phyloP scores from a whole-genome alignment of 2,888 invertebrate species.

The Acleris holmiana region DNA sequence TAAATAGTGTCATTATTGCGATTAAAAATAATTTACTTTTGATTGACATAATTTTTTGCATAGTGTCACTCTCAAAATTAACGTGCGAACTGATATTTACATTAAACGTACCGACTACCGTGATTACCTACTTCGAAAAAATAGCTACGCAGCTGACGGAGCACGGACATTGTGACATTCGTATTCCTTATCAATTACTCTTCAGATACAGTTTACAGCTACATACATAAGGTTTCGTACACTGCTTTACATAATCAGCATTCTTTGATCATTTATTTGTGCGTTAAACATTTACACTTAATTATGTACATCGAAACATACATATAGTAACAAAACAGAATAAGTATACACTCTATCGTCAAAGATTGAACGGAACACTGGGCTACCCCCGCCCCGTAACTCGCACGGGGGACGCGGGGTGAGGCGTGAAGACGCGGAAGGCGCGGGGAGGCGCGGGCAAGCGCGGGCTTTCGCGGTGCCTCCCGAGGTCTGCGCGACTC shows the following conservation, averaged over 20 bases:
- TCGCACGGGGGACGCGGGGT: constrained; percentile 20
- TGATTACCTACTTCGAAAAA: constrained; percentile 40
- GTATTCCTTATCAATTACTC: constrained; percentile 69
- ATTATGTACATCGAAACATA: constrained; percentile 84
- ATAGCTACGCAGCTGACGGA: constrained; percentile 53
- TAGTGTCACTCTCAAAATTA: too few relatives aligned
- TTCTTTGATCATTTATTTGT: constrained; percentile 76
- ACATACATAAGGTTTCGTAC: constrained; percentile 75
- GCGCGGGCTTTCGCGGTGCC: constrained; percentile 79
- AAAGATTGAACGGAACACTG: constrained; percentile 70
- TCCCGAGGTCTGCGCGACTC: constrained; percentile 48
- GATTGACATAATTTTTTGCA: too few relatives aligned
- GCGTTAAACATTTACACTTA: constrained; percentile 84
- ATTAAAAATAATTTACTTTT: too few relatives aligned
- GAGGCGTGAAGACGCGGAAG: constrained; percentile 21
- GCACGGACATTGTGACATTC: constrained; percentile 63
- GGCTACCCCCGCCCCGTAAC: constrained; percentile 60
- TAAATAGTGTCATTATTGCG: too few relatives aligned
- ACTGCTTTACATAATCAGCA: constrained; percentile 70
- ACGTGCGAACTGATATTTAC: constrained; percentile 32
- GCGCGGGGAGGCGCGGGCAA: constrained; percentile 58
- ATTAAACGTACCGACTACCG: constrained; percentile 24
- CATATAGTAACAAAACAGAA: constrained; percentile 79
- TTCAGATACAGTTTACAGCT: constrained; percentile 74
- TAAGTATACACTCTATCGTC: constrained; percentile 75